Evolutionary conservation across 2,888 invertebrate species (phyloP).

Genomic region (Eumacrocentrus americanus): DNA sequence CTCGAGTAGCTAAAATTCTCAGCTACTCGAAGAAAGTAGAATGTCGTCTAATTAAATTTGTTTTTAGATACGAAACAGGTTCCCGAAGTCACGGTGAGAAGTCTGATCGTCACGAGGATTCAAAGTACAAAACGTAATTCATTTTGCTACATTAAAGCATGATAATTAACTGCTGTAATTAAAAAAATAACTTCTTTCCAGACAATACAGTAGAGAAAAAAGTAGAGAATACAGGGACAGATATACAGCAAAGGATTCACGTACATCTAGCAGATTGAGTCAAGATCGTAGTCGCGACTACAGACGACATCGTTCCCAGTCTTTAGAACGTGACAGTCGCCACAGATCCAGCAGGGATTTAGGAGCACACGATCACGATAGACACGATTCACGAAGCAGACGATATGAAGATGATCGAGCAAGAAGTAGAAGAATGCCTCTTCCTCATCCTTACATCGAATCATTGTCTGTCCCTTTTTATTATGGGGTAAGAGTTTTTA

Average conservation of each 20-base stretch:
- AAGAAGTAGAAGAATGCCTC: conserved; percentile 28
- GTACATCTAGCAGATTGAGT: conserved; percentile 4
- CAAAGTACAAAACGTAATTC: not conserved
- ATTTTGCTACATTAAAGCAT: not conserved
- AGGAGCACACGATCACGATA: conserved; percentile 30
- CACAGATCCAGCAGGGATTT: conserved; percentile 28
- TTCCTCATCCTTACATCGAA: conserved; percentile 37
- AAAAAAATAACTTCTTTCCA: not conserved
- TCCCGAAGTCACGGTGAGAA: not conserved
- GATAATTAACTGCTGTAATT: not conserved
- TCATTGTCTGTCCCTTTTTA: conserved; percentile 44
- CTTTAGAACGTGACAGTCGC: not conserved
- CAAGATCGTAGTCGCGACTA: not conserved
- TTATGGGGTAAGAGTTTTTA: conserved; percentile 38
- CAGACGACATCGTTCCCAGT: not conserved
- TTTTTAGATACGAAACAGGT: not conserved
- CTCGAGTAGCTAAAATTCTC: not conserved
- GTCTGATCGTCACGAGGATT: not conserved
- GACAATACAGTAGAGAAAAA: not conserved
- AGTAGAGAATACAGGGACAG: not conserved
- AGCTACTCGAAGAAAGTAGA: not conserved
- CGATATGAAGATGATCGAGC: conserved; percentile 34
- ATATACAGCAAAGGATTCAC: not conserved
- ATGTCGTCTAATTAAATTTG: not conserved
- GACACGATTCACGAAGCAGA: conserved; percentile 35